Evolutionary conservation across 2,113 vertebrate genomes (phyloP).

Genomic region (Herpetotheres cachinnans): DNA sequence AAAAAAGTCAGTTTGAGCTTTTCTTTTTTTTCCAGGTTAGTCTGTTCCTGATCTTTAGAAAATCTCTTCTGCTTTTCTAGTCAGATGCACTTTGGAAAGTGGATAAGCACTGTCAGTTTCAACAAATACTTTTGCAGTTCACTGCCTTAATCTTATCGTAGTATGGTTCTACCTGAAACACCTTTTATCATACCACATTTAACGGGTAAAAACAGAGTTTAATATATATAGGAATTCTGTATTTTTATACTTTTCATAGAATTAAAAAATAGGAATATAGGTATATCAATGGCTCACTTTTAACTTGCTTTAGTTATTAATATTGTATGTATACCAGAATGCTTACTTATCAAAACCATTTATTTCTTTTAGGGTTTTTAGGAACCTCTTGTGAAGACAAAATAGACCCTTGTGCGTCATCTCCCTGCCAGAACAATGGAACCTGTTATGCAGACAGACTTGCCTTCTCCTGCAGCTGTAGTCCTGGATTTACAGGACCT

Average conservation of each 20-base stretch:
- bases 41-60: background rate
- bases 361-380: slow-evolving; percentile 79
- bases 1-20: background rate
- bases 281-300: background rate
- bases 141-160: background rate
- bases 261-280: background rate
- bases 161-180: background rate
- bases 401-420: slow-evolving; percentile 86
- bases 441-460: slow-evolving; percentile 82
- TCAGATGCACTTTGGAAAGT: background rate
- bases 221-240: background rate
- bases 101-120: background rate
- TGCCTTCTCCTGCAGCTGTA: slow-evolving; percentile 86
- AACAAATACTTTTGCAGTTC: background rate
- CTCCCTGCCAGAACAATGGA: slow-evolving; percentile 93
- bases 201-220: background rate
- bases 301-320: background rate
- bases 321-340: background rate
- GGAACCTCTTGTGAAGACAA: slow-evolving; percentile 87
- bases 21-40: background rate
- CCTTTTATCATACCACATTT: background rate
- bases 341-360: background rate
- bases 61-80: background rate
- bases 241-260: background rate
- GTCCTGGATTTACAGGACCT: slow-evolving; percentile 89